A percentile compares a stretch with the other conserved stretches of the same genome.
phyloP scores from a whole-genome alignment of 2,113 vertebrate species.

The Corydoras maculifer region DNA sequence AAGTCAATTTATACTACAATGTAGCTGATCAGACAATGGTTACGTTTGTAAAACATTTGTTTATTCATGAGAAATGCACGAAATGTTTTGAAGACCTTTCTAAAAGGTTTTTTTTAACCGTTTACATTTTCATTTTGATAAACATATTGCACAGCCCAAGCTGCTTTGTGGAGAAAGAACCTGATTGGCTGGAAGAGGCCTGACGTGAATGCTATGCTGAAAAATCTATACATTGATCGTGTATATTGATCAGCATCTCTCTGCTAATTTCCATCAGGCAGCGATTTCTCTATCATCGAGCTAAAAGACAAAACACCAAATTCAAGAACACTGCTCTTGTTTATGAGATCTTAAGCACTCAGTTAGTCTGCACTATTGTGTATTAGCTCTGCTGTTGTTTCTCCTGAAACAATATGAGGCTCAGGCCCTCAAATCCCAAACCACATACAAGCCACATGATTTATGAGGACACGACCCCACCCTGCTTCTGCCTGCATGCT shows the following conservation, averaged over 20 bases:
- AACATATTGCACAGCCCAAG: conserved; percentile 16
- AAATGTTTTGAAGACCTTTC: no score
- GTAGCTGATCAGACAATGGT: no score
- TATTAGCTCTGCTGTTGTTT: background rate
- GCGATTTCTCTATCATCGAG: no score
- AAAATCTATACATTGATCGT: conserved; percentile 36
- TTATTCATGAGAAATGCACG: no score
- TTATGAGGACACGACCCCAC: conserved; percentile 1
- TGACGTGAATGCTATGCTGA: conserved; percentile 15
- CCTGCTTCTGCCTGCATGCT: conserved; percentile 17
- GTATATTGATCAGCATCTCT: conserved; percentile 21
- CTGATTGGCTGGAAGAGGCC: conserved; percentile 33
- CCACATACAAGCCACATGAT: background rate
- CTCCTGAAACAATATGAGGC: background rate
- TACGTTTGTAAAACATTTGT: no score
- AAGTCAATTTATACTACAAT: no score
- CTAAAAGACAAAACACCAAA: background rate
- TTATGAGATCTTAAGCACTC: no score
- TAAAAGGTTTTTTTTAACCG: background rate
- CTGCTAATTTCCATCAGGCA: conserved; percentile 22
- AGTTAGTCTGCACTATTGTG: no score
- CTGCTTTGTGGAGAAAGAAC: conserved; percentile 4
- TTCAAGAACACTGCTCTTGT: no score
- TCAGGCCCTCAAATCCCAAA: background rate
- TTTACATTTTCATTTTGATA: no score